phyloP scores from a whole-genome alignment of 2,888 invertebrate genomes.

The Coelopa pilipes region DNA sequence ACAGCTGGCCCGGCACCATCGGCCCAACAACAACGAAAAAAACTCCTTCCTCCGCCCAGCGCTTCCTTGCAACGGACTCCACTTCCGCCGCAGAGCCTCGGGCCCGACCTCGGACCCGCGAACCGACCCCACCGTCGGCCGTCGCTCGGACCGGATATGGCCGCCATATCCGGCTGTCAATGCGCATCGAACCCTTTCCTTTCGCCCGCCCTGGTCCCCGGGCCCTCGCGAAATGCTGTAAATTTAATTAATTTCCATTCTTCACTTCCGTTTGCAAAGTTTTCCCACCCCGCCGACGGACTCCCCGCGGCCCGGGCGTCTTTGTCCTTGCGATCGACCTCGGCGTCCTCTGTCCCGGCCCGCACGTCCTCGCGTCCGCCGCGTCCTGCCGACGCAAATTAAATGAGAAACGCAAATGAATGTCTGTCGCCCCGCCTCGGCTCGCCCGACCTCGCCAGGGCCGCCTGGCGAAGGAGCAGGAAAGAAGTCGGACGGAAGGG shows the following conservation, averaged over 20 bases:
- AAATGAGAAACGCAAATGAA: slow-evolving; percentile 22
- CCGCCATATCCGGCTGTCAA: slow-evolving; percentile 28
- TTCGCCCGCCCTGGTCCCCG: not conserved
- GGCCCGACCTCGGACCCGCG: not conserved
- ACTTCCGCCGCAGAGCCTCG: slow-evolving; percentile 9
- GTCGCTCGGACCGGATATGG: slow-evolving; percentile 18
- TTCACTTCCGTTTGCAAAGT: slow-evolving; percentile 43
- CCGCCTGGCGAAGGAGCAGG: too few relatives aligned
- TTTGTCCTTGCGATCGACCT: not conserved
- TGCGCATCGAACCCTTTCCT: slow-evolving; percentile 19
- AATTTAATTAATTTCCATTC: slow-evolving; percentile 49
- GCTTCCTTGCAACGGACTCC: not conserved
- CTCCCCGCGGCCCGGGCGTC: too few relatives aligned
- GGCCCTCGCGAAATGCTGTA: slow-evolving; percentile 23
- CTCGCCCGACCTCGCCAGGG: too few relatives aligned
- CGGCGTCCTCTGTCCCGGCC: not conserved
- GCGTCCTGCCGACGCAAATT: slow-evolving; percentile 23
- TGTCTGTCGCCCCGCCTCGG: not conserved
- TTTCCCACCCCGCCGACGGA: not conserved
- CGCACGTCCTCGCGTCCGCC: too few relatives aligned
- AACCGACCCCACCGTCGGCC: not conserved
- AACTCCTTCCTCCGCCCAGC: not conserved
- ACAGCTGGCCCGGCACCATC: not conserved
- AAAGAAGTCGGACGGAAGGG: too few relatives aligned
- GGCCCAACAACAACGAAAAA: not conserved